phyloP scores from a whole-genome alignment of 2,797 vertebrate species.

The Micrastur ruficollis region DNA sequence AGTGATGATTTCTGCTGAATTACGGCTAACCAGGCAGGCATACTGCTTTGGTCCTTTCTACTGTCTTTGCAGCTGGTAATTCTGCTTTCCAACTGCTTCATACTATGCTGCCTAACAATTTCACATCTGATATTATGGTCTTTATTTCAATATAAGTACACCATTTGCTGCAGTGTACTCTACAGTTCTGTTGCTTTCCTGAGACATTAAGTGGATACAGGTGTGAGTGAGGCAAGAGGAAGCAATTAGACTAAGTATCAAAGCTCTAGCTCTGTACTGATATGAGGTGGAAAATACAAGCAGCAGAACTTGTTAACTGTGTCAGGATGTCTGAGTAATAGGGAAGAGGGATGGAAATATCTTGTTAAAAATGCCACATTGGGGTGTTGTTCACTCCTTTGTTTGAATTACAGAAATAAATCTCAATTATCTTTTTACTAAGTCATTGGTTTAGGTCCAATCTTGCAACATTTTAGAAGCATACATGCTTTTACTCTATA shows the following conservation, averaged over 20 bases:
- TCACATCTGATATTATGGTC: background rate
- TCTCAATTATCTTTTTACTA: background rate
- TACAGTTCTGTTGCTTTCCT: background rate
- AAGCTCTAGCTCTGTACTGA: background rate
- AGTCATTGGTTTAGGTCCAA: background rate
- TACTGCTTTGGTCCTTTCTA: background rate
- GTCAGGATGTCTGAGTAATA: background rate
- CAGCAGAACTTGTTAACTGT: background rate
- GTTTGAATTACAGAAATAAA: background rate
- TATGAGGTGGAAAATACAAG: background rate
- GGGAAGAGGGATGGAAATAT: background rate
- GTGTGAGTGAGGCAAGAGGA: background rate
- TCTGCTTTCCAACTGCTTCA: background rate
- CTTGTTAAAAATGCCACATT: background rate
- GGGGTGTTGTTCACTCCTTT: background rate
- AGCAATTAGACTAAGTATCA: background rate
- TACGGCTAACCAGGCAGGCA: background rate
- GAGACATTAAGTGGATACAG: background rate
- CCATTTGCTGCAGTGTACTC: background rate
- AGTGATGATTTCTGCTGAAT: background rate
- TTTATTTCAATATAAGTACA: background rate
- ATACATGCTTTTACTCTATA: background rate
- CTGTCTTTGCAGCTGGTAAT: background rate
- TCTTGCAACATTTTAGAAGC: background rate
- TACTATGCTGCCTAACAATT: background rate